Evolutionary conservation across 1,140 invertebrate genomes (phyloP), one percentile per base, ranked within the genome.

Genomic region (Heliconius hermathena): DNA sequence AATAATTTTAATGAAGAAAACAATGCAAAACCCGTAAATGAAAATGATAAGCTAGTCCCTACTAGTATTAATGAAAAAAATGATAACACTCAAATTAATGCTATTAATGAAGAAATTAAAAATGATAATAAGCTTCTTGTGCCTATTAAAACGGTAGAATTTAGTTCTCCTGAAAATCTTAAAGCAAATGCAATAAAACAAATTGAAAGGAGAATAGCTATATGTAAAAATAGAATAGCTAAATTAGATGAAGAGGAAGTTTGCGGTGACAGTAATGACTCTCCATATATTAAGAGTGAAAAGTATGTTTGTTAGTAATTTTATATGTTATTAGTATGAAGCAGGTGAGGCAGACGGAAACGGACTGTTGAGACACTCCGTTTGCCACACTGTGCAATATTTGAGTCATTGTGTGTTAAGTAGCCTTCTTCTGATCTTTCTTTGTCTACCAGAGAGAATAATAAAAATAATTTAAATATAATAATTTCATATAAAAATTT

Each of bases 241-340:
- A 20, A 76, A 36, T 81, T 87, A 20, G 88, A 89, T 29, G 70
- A 84, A 46, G 6, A 71, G 57, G 90, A 90, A 80, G 89, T 91
- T 26, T 54, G 71, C 11, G 9, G 78, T 66, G 83, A 90, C 78
- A 80, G 18, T 72, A 16, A 60, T 11, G 71, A n/a, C 38, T 91
- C 90, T 36, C 83, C 88, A 36, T 91, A 91, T 76, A 73, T 89
- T 72, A 26, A 71, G 46, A 82, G 86, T 83, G 85, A 89, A 52
- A 79, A 75, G 90, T 91, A 80, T 86, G 89, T 87, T 36, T n/a
- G 3, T 66, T 18, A 22, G 54, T 8, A 16, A 46, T 16, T 46
- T 46, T 4, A 46, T 16, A 3, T 16, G 41, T 13, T 46, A 46
- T 36, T 16, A 46, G 41, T 46, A 46, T 16, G 16, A 46, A 46